Evolutionary conservation across 2,797 vertebrate genomes (phyloP), one percentile per base, ranked within the genome.

Genomic region (Eidolon dupreanum): DNA sequence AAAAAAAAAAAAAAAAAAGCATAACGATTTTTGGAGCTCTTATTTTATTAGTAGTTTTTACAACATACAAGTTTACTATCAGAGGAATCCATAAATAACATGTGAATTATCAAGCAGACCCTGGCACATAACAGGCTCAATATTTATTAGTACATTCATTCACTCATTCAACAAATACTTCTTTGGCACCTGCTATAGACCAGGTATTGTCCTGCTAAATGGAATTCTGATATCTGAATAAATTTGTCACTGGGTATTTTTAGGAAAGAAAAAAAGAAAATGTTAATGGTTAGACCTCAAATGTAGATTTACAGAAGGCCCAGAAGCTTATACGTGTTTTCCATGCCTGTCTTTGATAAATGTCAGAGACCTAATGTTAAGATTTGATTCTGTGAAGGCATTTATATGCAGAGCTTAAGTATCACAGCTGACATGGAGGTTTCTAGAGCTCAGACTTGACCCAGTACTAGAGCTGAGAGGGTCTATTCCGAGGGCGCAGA

Each of bases 211-310:
- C 19, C 24, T 94, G 65, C 43, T 66, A 88, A 93, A 51, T 68
- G 41, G 22, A 26, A 89, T 92, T 41, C 7, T 79, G 28, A 94
- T 89, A 93, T 85, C 53, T 71, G 26, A 88, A 82, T 57, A 81
- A 70, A 46, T 46, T 36, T 88, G 6, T 70, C 63, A 63, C 6
- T 10, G 89, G 17, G 4, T 90, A 94, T 63, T 70, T 94, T 94
- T 66, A 86, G 8, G 16, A 4, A 65, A 95, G 15, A 81, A 90
- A 71, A 93, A 93, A 68, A n/a, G 31, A 87, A 96, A 82, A 75
- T 79, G 19, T 84, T 83, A 66, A 83, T 51, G 28, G 31, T 12
- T 94, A 96, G 22, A n/a, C 26, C 17, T 95, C 79, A 79, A 71
- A 55, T 33, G 31, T 28, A 86, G 26, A 33, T 88, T 93, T 75